A percentile compares a stretch with the other conserved stretches of the same genome.
Evolutionary conservation across 2,888 invertebrate species (phyloP).

Genomic region (Tetranychus truncatus): DNA sequence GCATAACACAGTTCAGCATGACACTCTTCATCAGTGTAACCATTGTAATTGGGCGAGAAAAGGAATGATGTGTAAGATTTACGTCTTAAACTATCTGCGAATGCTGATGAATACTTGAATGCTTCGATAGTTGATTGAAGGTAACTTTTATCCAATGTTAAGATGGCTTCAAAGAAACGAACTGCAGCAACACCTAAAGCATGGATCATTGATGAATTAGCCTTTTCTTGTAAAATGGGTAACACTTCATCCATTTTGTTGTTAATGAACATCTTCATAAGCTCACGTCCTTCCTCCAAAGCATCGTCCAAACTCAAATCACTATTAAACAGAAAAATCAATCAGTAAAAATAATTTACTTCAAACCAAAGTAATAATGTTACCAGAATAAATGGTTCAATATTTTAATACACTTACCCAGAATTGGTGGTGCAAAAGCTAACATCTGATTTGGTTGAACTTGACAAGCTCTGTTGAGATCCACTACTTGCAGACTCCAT

Average conservation of each 20-base stretch:
- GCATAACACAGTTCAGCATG: constrained; percentile 91
- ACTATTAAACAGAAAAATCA: background rate
- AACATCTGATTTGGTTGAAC: background rate
- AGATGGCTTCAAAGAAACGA: constrained; percentile 69
- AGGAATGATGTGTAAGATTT: constrained; percentile 15
- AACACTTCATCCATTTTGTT: constrained; percentile 13
- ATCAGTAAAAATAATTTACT: background rate
- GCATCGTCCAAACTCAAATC: constrained; percentile 4
- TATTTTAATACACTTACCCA: background rate
- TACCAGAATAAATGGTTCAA: too few species aligned
- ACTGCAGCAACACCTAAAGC: constrained; percentile 72
- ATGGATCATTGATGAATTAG: constrained; percentile 69
- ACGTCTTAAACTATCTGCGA: constrained; percentile 48
- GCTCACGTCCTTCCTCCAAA: constrained; percentile 11
- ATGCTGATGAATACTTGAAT: constrained; percentile 52
- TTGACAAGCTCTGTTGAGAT: background rate
- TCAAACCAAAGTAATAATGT: too few species aligned
- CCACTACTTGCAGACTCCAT: background rate
- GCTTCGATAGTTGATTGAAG: constrained; percentile 53
- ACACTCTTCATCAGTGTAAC: constrained; percentile 55
- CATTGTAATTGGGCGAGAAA: constrained; percentile 50
- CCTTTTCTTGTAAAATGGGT: constrained; percentile 37
- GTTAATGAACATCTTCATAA: constrained; percentile 14
- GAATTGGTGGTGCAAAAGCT: background rate
- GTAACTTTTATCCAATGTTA: constrained; percentile 66